These are phyloP conservation scores for Halcyon chelicuti DNA, from an alignment of 2,797 vertebrate species.

Conservation along the genomic window DNA sequence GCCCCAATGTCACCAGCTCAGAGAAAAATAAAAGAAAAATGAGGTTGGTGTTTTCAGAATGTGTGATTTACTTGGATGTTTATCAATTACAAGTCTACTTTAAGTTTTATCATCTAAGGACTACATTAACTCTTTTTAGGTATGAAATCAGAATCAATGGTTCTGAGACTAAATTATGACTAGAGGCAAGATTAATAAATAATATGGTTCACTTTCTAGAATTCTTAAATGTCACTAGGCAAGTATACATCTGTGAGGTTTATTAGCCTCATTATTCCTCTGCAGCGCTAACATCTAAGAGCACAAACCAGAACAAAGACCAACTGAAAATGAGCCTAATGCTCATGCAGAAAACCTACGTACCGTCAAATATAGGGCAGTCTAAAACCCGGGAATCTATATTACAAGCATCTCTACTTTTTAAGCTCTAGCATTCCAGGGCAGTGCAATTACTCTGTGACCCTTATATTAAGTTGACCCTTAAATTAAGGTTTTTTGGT, in stretches of 20 bases:
- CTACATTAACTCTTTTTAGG: not conserved
- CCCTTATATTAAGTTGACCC: not conserved
- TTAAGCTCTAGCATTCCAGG: not conserved
- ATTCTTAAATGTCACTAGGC: conserved; percentile 19
- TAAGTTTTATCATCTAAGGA: not conserved
- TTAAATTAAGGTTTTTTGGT: not conserved
- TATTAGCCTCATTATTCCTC: conserved; percentile 55
- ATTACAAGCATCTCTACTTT: not conserved
- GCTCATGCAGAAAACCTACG: not conserved
- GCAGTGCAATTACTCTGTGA: not conserved
- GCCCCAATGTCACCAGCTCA: not conserved
- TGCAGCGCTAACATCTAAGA: conserved; percentile 44
- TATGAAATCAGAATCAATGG: not conserved
- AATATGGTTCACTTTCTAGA: conserved; percentile 39
- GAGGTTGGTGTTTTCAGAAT: not conserved
- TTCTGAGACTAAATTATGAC: conserved; percentile 40
- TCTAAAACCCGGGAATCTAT: not conserved
- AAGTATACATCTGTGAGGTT: conserved; percentile 22
- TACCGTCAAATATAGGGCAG: conserved; percentile 14
- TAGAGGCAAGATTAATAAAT: conserved; percentile 58
- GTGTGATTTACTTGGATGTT: not conserved
- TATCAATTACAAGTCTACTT: not conserved
- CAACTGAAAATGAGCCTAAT: conserved; percentile 4
- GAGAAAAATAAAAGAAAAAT: not conserved
- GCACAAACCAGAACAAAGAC: conserved; percentile 29